A percentile compares a stretch with the other conserved stretches of the same genome.
Evolutionary conservation across 1,140 invertebrate species (phyloP).

Genomic region (Bombus consobrinus): DNA sequence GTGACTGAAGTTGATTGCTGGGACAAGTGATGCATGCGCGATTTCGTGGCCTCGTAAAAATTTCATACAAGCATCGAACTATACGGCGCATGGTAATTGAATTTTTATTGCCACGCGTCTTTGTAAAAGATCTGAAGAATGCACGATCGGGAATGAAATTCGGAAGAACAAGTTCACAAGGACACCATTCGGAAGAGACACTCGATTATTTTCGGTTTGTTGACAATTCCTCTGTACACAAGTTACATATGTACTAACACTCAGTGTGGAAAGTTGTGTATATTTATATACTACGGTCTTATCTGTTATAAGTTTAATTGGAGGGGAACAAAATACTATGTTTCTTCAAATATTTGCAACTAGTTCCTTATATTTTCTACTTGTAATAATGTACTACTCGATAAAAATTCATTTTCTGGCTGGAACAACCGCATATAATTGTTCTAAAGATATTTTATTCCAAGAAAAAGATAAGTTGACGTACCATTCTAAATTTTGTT

Average conservation of each 20-base stretch:
- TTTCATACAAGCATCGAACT: slow-evolving; percentile 17
- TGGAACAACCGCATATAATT: too few species aligned
- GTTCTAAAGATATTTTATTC: too few species aligned
- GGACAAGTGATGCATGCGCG: background rate
- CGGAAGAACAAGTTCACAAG: background rate
- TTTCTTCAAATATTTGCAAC: background rate
- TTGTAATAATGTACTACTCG: background rate
- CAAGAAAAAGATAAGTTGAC: too few species aligned
- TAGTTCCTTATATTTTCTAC: background rate
- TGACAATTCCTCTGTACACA: background rate
- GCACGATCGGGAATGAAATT: background rate
- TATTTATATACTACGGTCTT: background rate
- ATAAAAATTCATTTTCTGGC: background rate
- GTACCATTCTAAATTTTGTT: too few species aligned
- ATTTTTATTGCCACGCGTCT: background rate
- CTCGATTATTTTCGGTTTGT: background rate
- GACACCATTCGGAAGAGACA: background rate
- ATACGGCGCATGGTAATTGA: slow-evolving; percentile 8
- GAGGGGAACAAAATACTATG: background rate
- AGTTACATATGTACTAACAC: background rate
- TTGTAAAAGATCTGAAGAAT: background rate
- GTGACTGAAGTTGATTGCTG: background rate
- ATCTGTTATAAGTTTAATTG: background rate
- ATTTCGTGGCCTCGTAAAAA: slow-evolving; percentile 19
- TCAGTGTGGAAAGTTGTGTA: background rate